Percentiles rank a stretch among this genome's conserved stretches.
Conservation (phyloP, 2,113 vertebrate genomes). For the Chaetura pelagica region DNA sequence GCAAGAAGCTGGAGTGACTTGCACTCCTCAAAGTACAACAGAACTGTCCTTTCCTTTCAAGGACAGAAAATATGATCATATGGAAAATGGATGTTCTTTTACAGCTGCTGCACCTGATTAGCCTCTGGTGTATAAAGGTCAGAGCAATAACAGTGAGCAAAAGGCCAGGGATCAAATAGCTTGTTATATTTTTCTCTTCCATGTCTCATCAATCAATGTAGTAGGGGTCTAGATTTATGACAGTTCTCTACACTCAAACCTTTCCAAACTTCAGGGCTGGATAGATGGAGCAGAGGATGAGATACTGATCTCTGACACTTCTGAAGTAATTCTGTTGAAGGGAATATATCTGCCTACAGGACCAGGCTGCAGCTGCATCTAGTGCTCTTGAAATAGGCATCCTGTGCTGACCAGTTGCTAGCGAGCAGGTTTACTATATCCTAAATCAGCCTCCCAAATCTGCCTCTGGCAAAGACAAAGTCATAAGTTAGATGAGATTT, state of each 20-base stretch:
- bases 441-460: background rate
- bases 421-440: background rate
- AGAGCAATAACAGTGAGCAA: background rate
- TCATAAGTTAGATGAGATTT: background rate
- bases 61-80: background rate
- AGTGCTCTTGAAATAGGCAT: background rate
- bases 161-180: constrained; percentile 23
- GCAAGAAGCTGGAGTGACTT: background rate
- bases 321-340: background rate
- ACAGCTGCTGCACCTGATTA: constrained; percentile 22
- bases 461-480: background rate
- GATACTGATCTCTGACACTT: background rate
- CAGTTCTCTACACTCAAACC: background rate
- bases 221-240: background rate
- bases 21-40: background rate
- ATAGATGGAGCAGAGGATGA: background rate
- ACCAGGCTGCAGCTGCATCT: background rate
- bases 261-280: background rate
- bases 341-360: background rate
- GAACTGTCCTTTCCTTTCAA: background rate
- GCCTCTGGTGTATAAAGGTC: background rate
- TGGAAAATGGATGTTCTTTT: background rate
- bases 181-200: background rate
- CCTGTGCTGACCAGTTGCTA: background rate
- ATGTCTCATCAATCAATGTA: background rate